A percentile compares a stretch with the other conserved stretches of the same genome.
phyloP scores from a whole-genome alignment of 2,113 vertebrate genomes.

The Phrynosoma platyrhinos region DNA sequence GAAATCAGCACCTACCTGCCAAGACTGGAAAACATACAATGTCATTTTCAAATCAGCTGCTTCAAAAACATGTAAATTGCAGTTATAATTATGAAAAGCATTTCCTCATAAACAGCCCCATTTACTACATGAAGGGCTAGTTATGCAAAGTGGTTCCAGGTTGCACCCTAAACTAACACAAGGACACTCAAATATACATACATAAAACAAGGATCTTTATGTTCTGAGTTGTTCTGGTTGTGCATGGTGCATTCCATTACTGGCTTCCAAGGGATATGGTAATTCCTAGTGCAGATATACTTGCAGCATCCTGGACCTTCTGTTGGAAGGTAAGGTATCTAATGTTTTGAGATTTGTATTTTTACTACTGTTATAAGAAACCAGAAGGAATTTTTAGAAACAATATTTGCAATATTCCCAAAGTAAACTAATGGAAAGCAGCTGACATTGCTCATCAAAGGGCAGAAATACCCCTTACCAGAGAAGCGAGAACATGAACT shows the following conservation, averaged over 20 bases:
- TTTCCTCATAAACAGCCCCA: conserved; percentile 17
- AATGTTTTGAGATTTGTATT: not conserved
- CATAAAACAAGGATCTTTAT: conserved; percentile 25
- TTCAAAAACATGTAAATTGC: conserved; percentile 41
- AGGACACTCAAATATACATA: conserved; percentile 8
- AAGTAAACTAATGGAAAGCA: not conserved
- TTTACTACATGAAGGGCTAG: not conserved
- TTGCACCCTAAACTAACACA: conserved; percentile 24
- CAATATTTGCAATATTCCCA: not conserved
- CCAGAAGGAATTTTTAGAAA: not conserved
- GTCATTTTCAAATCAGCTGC: not conserved
- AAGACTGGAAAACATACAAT: conserved; percentile 13
- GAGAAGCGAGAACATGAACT: not conserved
- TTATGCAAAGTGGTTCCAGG: conserved; percentile 7
- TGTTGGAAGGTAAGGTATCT: not conserved
- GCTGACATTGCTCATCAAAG: not conserved
- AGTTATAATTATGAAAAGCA: conserved; percentile 4
- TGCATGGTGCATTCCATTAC: not conserved
- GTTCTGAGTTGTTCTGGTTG: not conserved
- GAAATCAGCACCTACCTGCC: not conserved
- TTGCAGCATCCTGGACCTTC: not conserved
- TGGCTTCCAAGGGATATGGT: not conserved
- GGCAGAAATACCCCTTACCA: not conserved
- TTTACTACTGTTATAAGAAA: not conserved
- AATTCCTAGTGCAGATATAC: not conserved